phyloP scores from a whole-genome alignment of 2,113 vertebrate genomes.

The Callithrix jacchus region DNA sequence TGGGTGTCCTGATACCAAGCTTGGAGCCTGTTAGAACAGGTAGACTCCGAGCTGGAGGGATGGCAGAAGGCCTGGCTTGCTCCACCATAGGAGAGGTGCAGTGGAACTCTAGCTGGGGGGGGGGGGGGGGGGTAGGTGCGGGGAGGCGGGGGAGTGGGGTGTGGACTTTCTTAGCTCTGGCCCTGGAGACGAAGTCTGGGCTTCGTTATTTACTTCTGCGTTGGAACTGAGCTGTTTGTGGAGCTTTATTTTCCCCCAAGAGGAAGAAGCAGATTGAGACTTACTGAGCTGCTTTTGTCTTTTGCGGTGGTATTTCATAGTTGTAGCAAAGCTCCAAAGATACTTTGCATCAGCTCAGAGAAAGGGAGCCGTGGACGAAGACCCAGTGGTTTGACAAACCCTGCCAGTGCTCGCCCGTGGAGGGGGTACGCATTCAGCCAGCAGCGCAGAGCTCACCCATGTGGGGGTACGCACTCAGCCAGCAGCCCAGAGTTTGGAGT shows the following conservation, averaged over 20 bases:
- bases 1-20: background rate
- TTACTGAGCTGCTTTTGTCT: background rate
- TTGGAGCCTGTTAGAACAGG: background rate
- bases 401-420: fast-evolving
- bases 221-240: background rate
- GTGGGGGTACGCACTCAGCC: background rate
- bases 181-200: background rate
- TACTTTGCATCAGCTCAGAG: fast-evolving
- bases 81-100: background rate
- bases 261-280: background rate
- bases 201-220: background rate
- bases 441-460: fast-evolving
- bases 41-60: fast-evolving
- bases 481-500: fast-evolving
- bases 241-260: background rate
- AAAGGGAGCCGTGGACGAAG: background rate
- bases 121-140: no score
- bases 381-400: background rate
- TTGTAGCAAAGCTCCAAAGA: background rate
- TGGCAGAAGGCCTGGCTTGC: background rate
- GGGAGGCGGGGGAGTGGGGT: no score
- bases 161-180: background rate
- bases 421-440: no score
- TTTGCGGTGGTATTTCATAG: background rate
- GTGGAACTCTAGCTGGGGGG: no score